Percentiles rank a stretch among this genome's conserved stretches.
Evolutionary conservation across 2,888 invertebrate genomes (phyloP).

Genomic region (Callimorpha dominula): DNA sequence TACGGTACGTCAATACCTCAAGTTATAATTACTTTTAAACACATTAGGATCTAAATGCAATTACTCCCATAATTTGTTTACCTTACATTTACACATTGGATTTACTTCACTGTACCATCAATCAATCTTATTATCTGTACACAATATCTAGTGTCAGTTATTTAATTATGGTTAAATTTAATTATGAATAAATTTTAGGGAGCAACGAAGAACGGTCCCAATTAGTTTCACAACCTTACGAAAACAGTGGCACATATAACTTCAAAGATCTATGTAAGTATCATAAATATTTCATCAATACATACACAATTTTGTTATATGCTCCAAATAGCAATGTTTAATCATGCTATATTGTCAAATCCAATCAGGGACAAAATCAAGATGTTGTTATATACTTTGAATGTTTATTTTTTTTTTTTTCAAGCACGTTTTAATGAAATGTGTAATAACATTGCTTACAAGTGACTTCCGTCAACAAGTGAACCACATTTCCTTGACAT

Average conservation of each 20-base stretch:
- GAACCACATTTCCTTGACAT: too few relatives aligned
- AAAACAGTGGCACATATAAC: conserved; percentile 71
- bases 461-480: too few relatives aligned
- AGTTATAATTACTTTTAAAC: neutral
- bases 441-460: too few relatives aligned
- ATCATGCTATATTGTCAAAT: neutral
- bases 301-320: neutral
- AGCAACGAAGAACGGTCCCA: conserved; percentile 82
- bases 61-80: conserved; percentile 38
- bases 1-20: conserved; percentile 69
- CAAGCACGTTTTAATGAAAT: neutral
- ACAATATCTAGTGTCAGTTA: conserved; percentile 36
- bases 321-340: too few relatives aligned
- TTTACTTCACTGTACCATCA: conserved; percentile 30
- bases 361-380: neutral
- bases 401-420: neutral
- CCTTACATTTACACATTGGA: conserved; percentile 20
- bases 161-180: conserved; percentile 64
- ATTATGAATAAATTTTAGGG: conserved; percentile 74
- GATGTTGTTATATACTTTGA: neutral
- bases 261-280: conserved; percentile 79
- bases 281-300: too few relatives aligned
- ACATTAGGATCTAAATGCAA: neutral
- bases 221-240: conserved; percentile 85
- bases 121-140: conserved; percentile 61